Evolutionary conservation across 2,888 invertebrate species (phyloP).

Genomic region (Perdita meconis): DNA sequence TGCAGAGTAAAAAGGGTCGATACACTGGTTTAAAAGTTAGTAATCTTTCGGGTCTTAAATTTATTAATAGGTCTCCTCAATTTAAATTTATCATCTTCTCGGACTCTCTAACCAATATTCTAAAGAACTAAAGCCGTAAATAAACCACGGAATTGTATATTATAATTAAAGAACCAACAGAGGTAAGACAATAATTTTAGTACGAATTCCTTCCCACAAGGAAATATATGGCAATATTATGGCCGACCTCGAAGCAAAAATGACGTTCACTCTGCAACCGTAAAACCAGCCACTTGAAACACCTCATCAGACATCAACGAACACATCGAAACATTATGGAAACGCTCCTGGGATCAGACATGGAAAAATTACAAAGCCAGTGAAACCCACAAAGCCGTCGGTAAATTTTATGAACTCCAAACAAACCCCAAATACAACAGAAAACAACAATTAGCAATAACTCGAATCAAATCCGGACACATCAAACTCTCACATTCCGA

Average conservation of each 20-base stretch:
- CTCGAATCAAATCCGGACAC: constrained; percentile 12
- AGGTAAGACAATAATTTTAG: neutral
- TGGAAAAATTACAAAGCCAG: constrained; percentile 6
- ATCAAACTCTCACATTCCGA: neutral
- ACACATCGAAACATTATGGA: neutral
- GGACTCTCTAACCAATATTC: neutral
- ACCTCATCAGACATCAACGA: neutral
- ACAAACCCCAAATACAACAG: neutral
- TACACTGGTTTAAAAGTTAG: too few relatives aligned
- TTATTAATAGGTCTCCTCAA: neutral
- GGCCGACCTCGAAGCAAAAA: constrained; percentile 1
- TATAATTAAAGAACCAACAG: neutral
- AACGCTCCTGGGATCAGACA: too few relatives aligned
- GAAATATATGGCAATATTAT: neutral
- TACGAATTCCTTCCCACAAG: neutral
- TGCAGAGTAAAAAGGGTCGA: too few relatives aligned
- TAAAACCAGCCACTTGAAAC: neutral
- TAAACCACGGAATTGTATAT: neutral
- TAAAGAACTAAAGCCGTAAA: constrained; percentile 5
- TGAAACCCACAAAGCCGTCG: neutral
- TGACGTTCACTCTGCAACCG: neutral
- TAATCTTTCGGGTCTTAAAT: neutral
- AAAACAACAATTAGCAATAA: constrained; percentile 9
- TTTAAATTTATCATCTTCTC: neutral
- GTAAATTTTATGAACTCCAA: neutral